A percentile compares a stretch with the other conserved stretches of the same genome.
These are phyloP conservation scores for Leptinotarsa haldemani DNA, from an alignment of 2,888 invertebrate species.

Conservation along the genomic window DNA sequence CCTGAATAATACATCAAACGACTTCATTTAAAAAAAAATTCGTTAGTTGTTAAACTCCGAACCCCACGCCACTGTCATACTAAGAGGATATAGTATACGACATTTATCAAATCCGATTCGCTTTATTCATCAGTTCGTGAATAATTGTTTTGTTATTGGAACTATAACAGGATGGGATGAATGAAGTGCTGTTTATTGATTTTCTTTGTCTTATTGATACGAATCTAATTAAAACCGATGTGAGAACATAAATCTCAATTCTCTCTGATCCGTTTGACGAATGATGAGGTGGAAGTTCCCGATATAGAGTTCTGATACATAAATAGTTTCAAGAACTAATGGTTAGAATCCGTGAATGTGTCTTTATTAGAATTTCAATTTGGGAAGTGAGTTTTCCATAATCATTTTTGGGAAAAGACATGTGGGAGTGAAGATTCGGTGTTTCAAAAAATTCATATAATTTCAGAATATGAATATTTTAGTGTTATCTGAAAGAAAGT, in stretches of 20 bases:
- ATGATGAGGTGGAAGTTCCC: neutral
- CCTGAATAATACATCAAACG: too few relatives aligned
- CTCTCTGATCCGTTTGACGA: neutral
- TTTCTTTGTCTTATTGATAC: slow-evolving; percentile 35
- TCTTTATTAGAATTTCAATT: neutral
- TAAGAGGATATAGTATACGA: slow-evolving; percentile 47
- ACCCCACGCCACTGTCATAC: slow-evolving; percentile 22
- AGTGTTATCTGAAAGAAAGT: too few relatives aligned
- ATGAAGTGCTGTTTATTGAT: slow-evolving; percentile 38
- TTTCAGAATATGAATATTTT: too few relatives aligned
- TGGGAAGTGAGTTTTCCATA: too few relatives aligned
- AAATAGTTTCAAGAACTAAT: neutral
- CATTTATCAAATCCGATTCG: slow-evolving; percentile 30
- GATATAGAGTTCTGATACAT: neutral
- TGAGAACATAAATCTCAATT: slow-evolving; percentile 7
- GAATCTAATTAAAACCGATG: slow-evolving; percentile 20
- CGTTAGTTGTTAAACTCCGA: neutral
- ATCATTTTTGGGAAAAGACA: too few relatives aligned
- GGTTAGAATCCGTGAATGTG: neutral
- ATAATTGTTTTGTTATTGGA: slow-evolving; percentile 37
- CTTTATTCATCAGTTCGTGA: slow-evolving; percentile 28
- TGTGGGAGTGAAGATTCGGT: too few relatives aligned
- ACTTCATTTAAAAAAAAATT: too few relatives aligned
- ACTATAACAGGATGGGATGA: slow-evolving; percentile 40
- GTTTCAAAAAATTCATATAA: too few relatives aligned